Base-by-base conservation (phyloP, 2,888 invertebrate species). In the Hypomecis atomaria region DNA sequence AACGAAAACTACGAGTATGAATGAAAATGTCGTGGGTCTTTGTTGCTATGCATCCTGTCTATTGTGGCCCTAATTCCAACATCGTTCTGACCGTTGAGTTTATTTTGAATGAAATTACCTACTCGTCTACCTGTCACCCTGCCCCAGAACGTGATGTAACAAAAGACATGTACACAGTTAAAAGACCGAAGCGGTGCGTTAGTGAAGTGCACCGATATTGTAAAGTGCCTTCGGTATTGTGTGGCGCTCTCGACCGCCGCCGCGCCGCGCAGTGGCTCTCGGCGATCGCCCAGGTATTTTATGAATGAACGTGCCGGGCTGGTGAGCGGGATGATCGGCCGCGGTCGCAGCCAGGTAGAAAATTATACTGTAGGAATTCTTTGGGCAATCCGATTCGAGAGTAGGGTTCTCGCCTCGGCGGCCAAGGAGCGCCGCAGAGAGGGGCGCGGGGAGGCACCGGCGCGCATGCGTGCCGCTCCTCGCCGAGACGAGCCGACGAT, bases 221-320 rank as follows among this genome's bases (percentile, higher is more conserved):
- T 70, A 59, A 59, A 44, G 62, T 48, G 60, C 45, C 61, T 59
- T 49, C 47, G 59, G 49, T 49, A 58, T 57, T 61, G 65, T 65
- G 60, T 57, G 57, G 44, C 50, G 42, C 55, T 45, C 61, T 82
- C 81, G 81, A 72, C 75, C 78, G 69, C 68, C 63, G 52, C 11
- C 5, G 23, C 45, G 45, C 38, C 54, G 36, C 8, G 13, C 45
- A 47, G 36, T n/a, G 10, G 8, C 43, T 4, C 38, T 42, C 54
- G 43, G 47, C 77, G 77, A 50, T 73, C 72, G 75, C 79, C 85
- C 86, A 89, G 89, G 69, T 89, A 92, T 92, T 92, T 90, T 91
- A 92, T 92, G 92, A 92, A 92, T 92, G 92, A 90, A 92, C 91
- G 91, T 90, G 92, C 86, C 86, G 86, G 84, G 78, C 83, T 74